Conservation (phyloP, 2,113 vertebrate genomes). For the Callocephalon fimbriatum region DNA sequence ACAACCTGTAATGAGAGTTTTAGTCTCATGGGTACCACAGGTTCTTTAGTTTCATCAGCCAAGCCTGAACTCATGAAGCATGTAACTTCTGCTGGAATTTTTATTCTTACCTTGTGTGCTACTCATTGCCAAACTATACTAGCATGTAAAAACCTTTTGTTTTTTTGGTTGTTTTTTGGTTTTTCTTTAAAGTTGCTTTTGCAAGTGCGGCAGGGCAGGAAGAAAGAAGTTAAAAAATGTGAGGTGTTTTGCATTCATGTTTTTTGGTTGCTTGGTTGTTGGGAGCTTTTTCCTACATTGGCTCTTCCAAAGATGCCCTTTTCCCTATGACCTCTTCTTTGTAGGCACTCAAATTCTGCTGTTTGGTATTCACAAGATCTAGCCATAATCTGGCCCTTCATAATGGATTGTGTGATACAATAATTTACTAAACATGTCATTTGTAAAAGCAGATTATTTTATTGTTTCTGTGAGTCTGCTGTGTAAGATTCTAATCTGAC, state of each 20-base stretch:
- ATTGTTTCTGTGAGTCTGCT: not conserved
- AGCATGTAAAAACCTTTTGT: not conserved
- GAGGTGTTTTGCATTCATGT: not conserved
- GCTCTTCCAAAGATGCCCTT: not conserved
- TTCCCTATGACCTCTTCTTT: not conserved
- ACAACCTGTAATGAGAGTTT: not conserved
- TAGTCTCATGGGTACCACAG: not conserved
- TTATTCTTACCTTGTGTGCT: not conserved
- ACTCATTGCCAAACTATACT: not conserved
- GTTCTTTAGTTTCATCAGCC: not conserved
- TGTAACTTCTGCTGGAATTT: not conserved
- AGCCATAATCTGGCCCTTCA: not conserved
- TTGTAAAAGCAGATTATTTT: not conserved
- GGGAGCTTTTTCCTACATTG: not conserved
- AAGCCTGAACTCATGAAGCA: not conserved
- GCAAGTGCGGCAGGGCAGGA: rapidly evolving
- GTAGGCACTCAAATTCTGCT: not conserved
- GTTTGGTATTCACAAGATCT: not conserved
- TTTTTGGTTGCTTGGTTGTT: not conserved
- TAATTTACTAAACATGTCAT: not conserved
- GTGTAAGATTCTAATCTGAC: not conserved
- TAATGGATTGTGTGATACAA: not conserved
- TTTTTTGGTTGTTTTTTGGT: not conserved
- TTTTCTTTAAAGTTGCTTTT: not conserved
- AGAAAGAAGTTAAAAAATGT: not conserved